Conservation (phyloP, 1,140 invertebrate species). For the Cydia strobilella region DNA sequence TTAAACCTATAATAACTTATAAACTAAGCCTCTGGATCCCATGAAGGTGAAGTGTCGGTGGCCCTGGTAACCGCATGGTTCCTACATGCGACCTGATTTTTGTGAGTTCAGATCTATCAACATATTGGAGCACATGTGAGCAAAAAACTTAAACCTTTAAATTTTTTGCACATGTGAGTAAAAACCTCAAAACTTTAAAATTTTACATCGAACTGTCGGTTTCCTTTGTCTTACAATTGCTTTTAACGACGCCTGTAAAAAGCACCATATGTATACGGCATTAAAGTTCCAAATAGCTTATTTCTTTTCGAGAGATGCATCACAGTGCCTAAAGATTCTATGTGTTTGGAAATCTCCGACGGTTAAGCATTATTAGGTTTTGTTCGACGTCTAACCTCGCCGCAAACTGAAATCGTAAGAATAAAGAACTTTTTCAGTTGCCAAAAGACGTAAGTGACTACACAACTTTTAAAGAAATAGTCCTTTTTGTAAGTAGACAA, state of each 20-base stretch:
- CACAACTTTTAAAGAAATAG: neutral
- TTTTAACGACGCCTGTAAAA: neutral
- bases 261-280: neutral
- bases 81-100: too few relatives aligned
- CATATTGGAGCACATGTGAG: neutral
- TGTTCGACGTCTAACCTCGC: neutral
- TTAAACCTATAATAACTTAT: too few relatives aligned
- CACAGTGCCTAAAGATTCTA: neutral
- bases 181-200: neutral
- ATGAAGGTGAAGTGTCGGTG: too few relatives aligned
- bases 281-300: slow-evolving; percentile 2
- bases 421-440: neutral
- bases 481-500: neutral
- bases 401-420: slow-evolving; percentile 1
- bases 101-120: too few relatives aligned
- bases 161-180: neutral
- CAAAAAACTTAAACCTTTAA: neutral
- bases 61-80: too few relatives aligned
- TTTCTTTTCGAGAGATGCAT: neutral
- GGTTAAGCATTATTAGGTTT: neutral
- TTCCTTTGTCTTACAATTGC: neutral
- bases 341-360: neutral
- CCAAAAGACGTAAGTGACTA: neutral
- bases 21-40: too few relatives aligned
- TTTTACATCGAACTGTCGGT: slow-evolving; percentile 2